Base-by-base conservation (phyloP, 2,888 invertebrate species). In the Bursaphelenchus okinawaensis region DNA sequence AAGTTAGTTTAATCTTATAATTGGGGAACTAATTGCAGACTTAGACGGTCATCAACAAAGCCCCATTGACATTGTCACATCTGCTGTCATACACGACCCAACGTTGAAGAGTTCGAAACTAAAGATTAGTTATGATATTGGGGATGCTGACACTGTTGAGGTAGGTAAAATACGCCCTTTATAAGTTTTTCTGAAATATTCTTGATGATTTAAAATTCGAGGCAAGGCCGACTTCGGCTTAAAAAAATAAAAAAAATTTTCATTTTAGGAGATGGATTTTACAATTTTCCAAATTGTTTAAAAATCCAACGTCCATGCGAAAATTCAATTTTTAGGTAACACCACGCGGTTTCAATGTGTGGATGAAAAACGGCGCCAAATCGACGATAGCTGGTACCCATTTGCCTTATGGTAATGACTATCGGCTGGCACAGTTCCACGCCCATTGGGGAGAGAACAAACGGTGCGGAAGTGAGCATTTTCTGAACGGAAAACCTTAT, bases 381-480 rank as follows among this genome's bases (percentile, higher is more conserved):
- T 55, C 29, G 55, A 51, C 60, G 28, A 70, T 72, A 40, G 52
- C 60, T 7, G 73, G 70, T 19, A 57, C 65, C 3, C 73, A 73
- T 57, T 59, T 73, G 12, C 70, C 62, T 1, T 68, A 66, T 4
- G 65, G 58, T 19, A 77, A 68, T 62, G 69, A 73, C 51, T 68
- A 68, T 50, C 52, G 55, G 6, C 62, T 81, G 56, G 75, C 72
- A 58, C 81, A 81, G 66, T 77, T 81, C 65, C 81, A 81, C 65
- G 75, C 74, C 29, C 81, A 81, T 66, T 81, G 81, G 81, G 74
- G 75, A 40, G 60, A 68, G 27, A 67, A 77, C 55, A 67, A 72
- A 7, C 68, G 63, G 28, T 70, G 75, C 55, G 81, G 81, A 16
- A 74, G 76, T 7, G 81, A 81, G 67, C 81, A 81, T 66, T 57